Conservation (phyloP, 2,888 invertebrate species). For the Alviniconcha strummeri region DNA sequence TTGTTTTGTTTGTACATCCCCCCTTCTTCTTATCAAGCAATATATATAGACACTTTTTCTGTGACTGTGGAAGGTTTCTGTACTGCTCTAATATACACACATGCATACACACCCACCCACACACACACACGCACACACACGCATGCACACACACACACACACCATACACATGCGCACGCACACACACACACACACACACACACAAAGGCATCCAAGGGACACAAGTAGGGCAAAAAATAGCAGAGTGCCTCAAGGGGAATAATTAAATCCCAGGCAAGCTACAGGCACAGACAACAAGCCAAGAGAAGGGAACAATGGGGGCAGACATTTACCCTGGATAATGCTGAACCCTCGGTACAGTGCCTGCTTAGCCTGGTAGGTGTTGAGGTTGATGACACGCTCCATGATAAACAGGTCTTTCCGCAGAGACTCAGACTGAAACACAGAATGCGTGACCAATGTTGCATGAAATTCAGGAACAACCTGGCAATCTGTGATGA, state of each 20-base stretch:
- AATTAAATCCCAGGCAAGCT: not conserved
- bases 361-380: constrained; percentile 71
- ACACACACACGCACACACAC: not conserved
- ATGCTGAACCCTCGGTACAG: constrained; percentile 62
- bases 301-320: no score
- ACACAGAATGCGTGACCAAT: constrained; percentile 7
- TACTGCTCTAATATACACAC: no score
- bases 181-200: not conserved
- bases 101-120: not conserved
- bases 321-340: no score
- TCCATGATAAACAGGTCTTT: constrained; percentile 71
- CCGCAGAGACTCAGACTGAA: constrained; percentile 64
- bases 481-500: no score
- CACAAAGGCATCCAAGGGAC: no score
- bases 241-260: no score
- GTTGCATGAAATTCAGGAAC: no score
- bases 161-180: not conserved
- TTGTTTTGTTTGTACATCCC: no score
- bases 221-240: no score
- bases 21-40: no score
- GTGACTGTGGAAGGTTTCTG: no score
- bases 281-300: not conserved
- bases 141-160: not conserved
- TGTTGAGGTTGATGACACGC: constrained; percentile 70
- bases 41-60: no score